phyloP scores from a whole-genome alignment of 2,888 invertebrate genomes.

The Stramonita haemastoma region DNA sequence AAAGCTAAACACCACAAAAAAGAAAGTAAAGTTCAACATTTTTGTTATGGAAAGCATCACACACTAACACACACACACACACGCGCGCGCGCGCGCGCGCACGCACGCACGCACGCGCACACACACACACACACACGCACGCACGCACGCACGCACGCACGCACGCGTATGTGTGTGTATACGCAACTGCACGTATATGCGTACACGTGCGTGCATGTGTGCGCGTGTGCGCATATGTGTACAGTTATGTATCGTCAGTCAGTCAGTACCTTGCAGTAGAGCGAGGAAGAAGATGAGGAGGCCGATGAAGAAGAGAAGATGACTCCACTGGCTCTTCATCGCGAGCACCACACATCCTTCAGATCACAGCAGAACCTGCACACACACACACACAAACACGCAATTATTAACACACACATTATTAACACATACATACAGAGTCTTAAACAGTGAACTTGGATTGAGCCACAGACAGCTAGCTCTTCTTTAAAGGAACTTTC shows the following conservation, averaged over 20 bases:
- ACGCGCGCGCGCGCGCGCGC: neutral
- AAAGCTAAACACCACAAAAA: too few relatives aligned
- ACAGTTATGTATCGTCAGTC: too few relatives aligned
- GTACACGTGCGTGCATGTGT: too few relatives aligned
- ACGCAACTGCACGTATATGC: neutral
- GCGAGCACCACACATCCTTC: slow-evolving; percentile 21
- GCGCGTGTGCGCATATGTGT: neutral
- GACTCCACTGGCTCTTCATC: slow-evolving; percentile 25
- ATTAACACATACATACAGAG: too few relatives aligned
- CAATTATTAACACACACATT: neutral
- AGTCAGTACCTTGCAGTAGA: neutral
- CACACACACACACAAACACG: neutral
- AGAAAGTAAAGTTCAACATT: too few relatives aligned
- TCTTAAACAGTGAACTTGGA: too few relatives aligned
- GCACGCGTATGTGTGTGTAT: neutral
- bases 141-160: neutral
- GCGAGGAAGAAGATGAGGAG: neutral
- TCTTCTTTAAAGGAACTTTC: too few relatives aligned
- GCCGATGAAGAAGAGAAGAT: slow-evolving; percentile 6
- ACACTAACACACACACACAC: neutral
- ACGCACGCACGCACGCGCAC: neutral
- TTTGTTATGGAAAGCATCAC: too few relatives aligned
- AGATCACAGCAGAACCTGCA: slow-evolving; percentile 23
- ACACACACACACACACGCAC: neutral
- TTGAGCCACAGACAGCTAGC: too few relatives aligned